Evolutionary conservation across 2,113 vertebrate genomes (phyloP).

Genomic region (Hippocampus guttulatus): DNA sequence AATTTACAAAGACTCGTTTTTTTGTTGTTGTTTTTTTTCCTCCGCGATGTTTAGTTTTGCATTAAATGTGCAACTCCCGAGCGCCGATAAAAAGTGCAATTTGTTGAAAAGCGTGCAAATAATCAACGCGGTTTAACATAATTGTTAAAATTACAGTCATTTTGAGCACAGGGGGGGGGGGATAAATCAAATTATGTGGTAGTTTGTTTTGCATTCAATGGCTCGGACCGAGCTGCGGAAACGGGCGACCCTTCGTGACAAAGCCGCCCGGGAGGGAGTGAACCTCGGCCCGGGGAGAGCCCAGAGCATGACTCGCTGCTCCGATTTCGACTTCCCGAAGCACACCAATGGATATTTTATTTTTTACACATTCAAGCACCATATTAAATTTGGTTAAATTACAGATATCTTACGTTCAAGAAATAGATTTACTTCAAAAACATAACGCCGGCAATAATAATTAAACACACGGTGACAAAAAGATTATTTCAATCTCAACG

Average conservation of each 20-base stretch:
- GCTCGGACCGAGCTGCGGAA: slow-evolving; percentile 26
- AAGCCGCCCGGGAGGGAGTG: slow-evolving; percentile 52
- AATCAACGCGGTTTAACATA: slow-evolving; percentile 16
- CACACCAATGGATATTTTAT: no score
- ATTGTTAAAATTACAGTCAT: slow-evolving; percentile 33
- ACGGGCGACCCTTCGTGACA: slow-evolving; percentile 36
- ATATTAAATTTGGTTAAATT: not conserved
- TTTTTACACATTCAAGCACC: not conserved
- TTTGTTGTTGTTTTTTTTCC: not conserved
- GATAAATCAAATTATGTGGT: slow-evolving; percentile 36
- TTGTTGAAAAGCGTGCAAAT: slow-evolving; percentile 5
- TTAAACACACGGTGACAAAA: not conserved
- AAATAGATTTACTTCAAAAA: slow-evolving; percentile 2
- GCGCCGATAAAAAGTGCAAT: not conserved
- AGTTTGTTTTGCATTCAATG: not conserved
- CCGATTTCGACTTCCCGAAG: not conserved
- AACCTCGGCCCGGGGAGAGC: slow-evolving; percentile 34
- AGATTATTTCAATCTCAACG: not conserved
- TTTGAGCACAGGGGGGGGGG: not conserved
- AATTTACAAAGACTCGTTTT: not conserved
- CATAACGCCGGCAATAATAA: slow-evolving; percentile 7
- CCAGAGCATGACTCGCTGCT: slow-evolving; percentile 12
- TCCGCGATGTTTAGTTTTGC: not conserved
- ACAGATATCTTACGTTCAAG: not conserved
- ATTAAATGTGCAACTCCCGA: not conserved